Percentiles rank a stretch among this genome's conserved stretches.
These are phyloP conservation scores for Argyresthia goedartella DNA, from an alignment of 2,888 invertebrate species.

Conservation along the genomic window DNA sequence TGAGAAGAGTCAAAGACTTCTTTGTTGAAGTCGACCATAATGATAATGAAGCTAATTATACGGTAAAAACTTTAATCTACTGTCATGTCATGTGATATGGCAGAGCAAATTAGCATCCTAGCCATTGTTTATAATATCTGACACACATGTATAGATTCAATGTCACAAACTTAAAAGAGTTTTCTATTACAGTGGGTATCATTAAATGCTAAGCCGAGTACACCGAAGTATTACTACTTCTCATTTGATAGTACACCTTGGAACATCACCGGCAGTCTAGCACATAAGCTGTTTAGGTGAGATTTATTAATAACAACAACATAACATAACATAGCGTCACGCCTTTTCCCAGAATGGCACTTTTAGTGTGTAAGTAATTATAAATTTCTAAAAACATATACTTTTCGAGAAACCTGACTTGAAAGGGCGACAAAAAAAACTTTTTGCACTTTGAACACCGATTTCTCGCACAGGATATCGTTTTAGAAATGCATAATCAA, in stretches of 20 bases:
- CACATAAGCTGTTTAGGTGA: conserved; percentile 23
- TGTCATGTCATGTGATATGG: neutral
- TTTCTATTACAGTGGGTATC: conserved; percentile 27
- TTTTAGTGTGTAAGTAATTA: neutral
- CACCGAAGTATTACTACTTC: conserved; percentile 65
- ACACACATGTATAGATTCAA: neutral
- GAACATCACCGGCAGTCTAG: conserved; percentile 51
- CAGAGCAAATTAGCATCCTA: neutral
- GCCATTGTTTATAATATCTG: neutral
- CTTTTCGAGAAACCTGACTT: no score
- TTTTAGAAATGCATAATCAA: no score
- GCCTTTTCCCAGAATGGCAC: neutral
- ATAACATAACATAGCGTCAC: no score
- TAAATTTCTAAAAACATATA: neutral
- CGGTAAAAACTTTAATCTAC: neutral
- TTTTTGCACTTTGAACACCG: no score
- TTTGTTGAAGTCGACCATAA: conserved; percentile 55
- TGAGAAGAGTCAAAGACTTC: conserved; percentile 72
- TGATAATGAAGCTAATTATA: neutral
- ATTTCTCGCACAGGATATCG: no score
- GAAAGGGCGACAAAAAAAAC: no score
- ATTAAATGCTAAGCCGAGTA: conserved; percentile 49
- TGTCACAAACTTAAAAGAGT: neutral
- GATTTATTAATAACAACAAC: conserved; percentile 4
- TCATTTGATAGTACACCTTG: conserved; percentile 69